phyloP scores from a whole-genome alignment of 2,113 vertebrate genomes.

The Erinaceus europaeus region DNA sequence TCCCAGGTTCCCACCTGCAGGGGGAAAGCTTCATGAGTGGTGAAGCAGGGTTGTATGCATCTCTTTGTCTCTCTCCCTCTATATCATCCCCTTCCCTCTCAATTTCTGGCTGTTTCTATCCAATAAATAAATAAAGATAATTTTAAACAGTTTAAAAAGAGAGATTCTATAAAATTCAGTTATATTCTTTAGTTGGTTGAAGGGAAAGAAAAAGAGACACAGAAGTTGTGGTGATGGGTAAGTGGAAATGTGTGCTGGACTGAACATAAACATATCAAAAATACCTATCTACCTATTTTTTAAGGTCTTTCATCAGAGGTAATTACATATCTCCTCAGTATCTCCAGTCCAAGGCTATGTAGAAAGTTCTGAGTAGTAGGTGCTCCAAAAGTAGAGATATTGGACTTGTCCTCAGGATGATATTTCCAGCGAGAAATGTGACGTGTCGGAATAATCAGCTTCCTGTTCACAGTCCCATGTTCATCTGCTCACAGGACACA shows the following conservation, averaged over 20 bases:
- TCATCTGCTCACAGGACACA: conserved; percentile 78
- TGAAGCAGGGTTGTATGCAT: too few species aligned
- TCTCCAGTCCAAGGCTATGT: conserved; percentile 30
- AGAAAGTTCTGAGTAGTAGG: conserved; percentile 60
- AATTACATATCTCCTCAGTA: background rate
- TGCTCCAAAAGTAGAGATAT: conserved; percentile 68
- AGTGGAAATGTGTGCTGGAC: background rate
- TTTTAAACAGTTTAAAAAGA: too few species aligned
- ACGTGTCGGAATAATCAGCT: conserved; percentile 77
- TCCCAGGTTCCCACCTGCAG: too few species aligned
- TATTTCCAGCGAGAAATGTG: conserved; percentile 77
- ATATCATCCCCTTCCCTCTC: too few species aligned
- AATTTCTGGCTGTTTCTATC: too few species aligned
- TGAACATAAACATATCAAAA: background rate
- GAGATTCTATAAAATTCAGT: background rate
- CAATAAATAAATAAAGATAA: too few species aligned
- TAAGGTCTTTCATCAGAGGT: conserved; percentile 19
- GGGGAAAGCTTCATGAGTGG: too few species aligned
- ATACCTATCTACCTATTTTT: background rate
- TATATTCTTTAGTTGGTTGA: background rate
- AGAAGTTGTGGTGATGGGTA: background rate
- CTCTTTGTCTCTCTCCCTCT: too few species aligned
- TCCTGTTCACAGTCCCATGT: conserved; percentile 76
- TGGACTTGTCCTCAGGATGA: conserved; percentile 73
- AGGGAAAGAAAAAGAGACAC: background rate